Conservation (phyloP, 2,113 vertebrate species). For the Hassar affinis region DNA sequence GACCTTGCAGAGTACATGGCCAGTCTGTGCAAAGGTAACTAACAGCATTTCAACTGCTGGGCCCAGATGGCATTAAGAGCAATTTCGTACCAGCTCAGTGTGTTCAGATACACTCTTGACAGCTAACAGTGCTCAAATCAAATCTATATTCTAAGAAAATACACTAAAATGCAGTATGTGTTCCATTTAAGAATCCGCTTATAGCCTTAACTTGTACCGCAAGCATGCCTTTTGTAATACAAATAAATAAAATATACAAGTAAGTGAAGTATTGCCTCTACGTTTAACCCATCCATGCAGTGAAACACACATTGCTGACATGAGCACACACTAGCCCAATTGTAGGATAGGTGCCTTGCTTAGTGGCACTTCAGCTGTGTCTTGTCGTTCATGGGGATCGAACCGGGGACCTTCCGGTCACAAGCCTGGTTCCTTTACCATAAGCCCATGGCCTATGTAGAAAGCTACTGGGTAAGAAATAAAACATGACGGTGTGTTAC, state of each 20-base stretch:
- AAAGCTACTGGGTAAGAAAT: background rate
- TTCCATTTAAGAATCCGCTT: background rate
- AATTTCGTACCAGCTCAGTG: background rate
- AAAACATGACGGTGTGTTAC: background rate
- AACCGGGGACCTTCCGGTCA: too few relatives aligned
- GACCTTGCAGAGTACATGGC: constrained; percentile 82
- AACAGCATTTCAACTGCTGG: background rate
- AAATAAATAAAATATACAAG: background rate
- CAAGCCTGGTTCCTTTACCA: too few relatives aligned
- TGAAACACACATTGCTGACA: too few relatives aligned
- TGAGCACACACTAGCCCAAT: too few relatives aligned
- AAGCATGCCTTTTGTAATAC: background rate
- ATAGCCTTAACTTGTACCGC: background rate
- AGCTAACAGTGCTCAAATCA: background rate
- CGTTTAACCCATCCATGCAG: too few relatives aligned
- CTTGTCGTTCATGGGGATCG: too few relatives aligned
- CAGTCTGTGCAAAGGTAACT: constrained; percentile 80
- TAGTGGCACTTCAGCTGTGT: too few relatives aligned
- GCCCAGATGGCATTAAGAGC: background rate
- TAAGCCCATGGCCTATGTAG: too few relatives aligned
- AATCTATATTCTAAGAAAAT: background rate
- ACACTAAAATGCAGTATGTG: background rate
- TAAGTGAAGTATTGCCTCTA: too few relatives aligned
- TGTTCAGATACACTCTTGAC: background rate
- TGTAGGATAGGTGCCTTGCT: too few relatives aligned